Evolutionary conservation across 2,888 invertebrate genomes (phyloP).

Genomic region (Agrilus mali): DNA sequence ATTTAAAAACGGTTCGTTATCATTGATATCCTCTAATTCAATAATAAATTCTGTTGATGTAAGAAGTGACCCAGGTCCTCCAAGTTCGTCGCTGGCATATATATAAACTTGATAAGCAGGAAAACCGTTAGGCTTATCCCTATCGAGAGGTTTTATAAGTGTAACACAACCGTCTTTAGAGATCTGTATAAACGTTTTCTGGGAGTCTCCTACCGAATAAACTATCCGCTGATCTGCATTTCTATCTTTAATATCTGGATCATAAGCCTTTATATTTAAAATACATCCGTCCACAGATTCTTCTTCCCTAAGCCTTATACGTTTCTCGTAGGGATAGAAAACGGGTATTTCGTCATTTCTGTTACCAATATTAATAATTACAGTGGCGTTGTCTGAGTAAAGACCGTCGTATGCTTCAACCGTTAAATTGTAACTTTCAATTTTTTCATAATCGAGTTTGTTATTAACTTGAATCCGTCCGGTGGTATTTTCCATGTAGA

Average conservation of each 20-base stretch:
- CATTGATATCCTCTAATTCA: constrained; percentile 73
- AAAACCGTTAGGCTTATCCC: constrained; percentile 80
- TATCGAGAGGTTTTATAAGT: constrained; percentile 59
- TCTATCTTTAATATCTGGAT: constrained; percentile 73
- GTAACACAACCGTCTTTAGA: constrained; percentile 59
- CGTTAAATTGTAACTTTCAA: constrained; percentile 72
- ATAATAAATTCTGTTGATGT: constrained; percentile 56
- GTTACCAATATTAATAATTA: constrained; percentile 75
- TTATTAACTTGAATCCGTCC: constrained; percentile 75
- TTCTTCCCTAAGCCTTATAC: constrained; percentile 67
- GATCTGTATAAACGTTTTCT: constrained; percentile 57
- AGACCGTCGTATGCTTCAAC: constrained; percentile 76
- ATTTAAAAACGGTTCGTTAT: constrained; percentile 81
- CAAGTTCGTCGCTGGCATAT: constrained; percentile 66
- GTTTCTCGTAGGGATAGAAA: constrained; percentile 57
- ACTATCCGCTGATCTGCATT: constrained; percentile 65
- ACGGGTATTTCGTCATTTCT: constrained; percentile 88
- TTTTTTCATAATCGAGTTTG: constrained; percentile 69
- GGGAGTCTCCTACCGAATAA: constrained; percentile 63
- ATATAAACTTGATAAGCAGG: constrained; percentile 64
- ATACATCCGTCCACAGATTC: constrained; percentile 55
- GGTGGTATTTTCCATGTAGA: constrained; percentile 71
- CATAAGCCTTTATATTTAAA: constrained; percentile 62
- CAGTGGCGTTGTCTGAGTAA: constrained; percentile 69
- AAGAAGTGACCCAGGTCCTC: constrained; percentile 48